phyloP scores from a whole-genome alignment of 1,140 invertebrate species.

The Onthophagus taurus region DNA sequence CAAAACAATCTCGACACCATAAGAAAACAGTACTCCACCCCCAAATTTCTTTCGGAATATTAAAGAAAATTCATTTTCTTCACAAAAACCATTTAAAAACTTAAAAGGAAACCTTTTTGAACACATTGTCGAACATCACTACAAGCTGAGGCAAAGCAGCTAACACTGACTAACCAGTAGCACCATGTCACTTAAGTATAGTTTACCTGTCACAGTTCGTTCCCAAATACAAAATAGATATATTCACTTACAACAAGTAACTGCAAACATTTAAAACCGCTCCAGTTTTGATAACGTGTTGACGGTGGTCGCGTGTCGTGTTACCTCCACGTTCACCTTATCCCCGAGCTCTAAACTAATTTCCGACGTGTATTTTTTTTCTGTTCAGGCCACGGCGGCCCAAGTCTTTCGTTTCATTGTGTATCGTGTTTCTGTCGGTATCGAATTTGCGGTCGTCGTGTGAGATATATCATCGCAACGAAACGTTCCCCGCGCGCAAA shows the following conservation, averaged over 20 bases:
- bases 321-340: conserved; percentile 7
- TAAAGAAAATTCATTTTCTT: conserved; percentile 10
- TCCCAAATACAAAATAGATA: conserved; percentile 26
- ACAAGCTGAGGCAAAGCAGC: neutral
- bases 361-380: conserved; percentile 19
- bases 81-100: neutral
- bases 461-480: no score
- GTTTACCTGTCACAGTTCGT: conserved; percentile 24
- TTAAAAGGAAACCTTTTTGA: neutral
- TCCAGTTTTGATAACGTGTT: conserved; percentile 22
- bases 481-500: no score
- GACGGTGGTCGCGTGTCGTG: conserved; percentile 6
- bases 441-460: conserved; percentile 18
- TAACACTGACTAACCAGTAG: conserved; percentile 1
- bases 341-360: conserved; percentile 21
- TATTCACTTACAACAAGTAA: conserved; percentile 22
- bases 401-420: conserved; percentile 2
- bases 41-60: conserved; percentile 13
- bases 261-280: conserved; percentile 19
- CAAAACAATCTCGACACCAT: conserved; percentile 30
- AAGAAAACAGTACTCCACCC: conserved; percentile 34
- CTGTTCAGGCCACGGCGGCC: conserved; percentile 1
- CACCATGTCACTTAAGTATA: conserved; percentile 21
- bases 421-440: conserved; percentile 14
- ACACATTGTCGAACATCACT: neutral